Conservation (phyloP, 2,113 vertebrate genomes). For the Nesoenas mayeri region DNA sequence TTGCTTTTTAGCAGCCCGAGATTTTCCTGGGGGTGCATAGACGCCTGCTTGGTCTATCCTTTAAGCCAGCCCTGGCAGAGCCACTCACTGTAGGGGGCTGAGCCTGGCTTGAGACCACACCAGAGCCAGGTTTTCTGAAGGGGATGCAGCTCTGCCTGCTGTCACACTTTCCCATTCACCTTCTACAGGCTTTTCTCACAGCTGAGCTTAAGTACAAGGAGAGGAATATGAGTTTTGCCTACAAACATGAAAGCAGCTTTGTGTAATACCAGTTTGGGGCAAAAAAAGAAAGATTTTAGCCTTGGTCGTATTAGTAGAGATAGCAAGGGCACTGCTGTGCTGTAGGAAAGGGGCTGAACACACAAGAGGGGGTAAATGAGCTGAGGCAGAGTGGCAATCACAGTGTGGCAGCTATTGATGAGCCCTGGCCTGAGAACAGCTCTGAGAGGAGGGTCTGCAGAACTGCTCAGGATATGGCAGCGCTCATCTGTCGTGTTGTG, state of each 20-base stretch:
- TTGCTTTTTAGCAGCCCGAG: slow-evolving; percentile 20
- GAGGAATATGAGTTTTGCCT: background rate
- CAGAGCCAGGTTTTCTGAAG: background rate
- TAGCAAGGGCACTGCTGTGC: background rate
- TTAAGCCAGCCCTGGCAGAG: slow-evolving; percentile 59
- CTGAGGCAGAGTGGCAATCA: background rate
- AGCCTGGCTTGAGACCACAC: slow-evolving; percentile 9
- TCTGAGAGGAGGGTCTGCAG: background rate
- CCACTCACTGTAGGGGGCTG: background rate
- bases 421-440: background rate
- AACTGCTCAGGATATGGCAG: background rate
- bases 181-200: background rate
- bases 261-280: background rate
- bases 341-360: background rate
- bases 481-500: background rate
- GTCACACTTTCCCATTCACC: background rate
- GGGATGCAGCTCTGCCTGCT: background rate
- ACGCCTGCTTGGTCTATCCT: slow-evolving; percentile 39
- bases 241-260: background rate
- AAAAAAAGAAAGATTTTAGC: background rate
- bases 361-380: background rate
- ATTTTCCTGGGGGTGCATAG: slow-evolving; percentile 43
- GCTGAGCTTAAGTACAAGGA: background rate
- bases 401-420: background rate
- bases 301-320: background rate